These are phyloP conservation scores for Taphrorychus bicolor DNA, from an alignment of 2,888 invertebrate species.

Conservation along the genomic window DNA sequence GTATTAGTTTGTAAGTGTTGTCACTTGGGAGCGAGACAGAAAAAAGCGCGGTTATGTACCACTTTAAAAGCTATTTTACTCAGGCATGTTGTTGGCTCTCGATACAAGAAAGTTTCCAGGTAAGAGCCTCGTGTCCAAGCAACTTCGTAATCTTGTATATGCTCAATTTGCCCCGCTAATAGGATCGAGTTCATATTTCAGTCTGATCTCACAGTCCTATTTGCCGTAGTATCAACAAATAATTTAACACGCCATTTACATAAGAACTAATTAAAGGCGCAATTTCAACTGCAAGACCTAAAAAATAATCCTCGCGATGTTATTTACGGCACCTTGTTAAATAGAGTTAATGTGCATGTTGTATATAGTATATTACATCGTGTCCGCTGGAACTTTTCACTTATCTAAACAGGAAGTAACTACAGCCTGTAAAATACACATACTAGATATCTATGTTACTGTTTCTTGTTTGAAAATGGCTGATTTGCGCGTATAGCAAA, in stretches of 20 bases:
- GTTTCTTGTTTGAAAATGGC: conserved; percentile 46
- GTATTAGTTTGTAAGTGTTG: too few species aligned
- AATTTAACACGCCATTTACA: conserved; percentile 39
- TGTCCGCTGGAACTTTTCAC: conserved; percentile 48
- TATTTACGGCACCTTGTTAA: conserved; percentile 41
- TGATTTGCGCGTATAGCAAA: too few species aligned
- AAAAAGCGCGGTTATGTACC: too few species aligned
- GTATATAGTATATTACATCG: conserved; percentile 45
- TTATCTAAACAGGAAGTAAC: conserved; percentile 51
- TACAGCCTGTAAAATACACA: conserved; percentile 41
- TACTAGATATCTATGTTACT: conserved; percentile 49
- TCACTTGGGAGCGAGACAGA: too few species aligned
- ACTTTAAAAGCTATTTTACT: too few species aligned
- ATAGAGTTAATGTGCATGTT: conserved; percentile 43
- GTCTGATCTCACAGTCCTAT: conserved; percentile 11
- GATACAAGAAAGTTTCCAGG: too few species aligned
- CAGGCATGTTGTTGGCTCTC: too few species aligned
- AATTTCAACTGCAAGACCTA: conserved; percentile 22
- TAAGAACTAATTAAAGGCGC: conserved; percentile 39
- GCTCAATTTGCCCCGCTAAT: not conserved
- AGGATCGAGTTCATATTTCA: conserved; percentile 22
- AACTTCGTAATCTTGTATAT: conserved; percentile 10
- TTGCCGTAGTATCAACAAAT: conserved; percentile 29
- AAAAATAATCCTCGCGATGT: conserved; percentile 34
- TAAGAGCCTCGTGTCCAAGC: too few species aligned